Conservation (phyloP, 2,888 invertebrate species). For the Cephalotes varians region DNA sequence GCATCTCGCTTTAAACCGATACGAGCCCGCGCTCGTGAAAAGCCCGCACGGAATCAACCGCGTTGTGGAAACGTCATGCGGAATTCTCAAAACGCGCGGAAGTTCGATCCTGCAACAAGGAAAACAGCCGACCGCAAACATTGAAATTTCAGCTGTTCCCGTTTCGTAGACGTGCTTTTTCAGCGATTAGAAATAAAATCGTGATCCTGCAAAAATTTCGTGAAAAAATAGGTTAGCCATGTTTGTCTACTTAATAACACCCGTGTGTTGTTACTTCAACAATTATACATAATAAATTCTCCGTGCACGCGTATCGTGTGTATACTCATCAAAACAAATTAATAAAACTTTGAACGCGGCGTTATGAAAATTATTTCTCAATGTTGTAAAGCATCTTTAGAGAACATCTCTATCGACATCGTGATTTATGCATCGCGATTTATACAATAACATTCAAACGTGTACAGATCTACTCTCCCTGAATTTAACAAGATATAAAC, state of each 20-base stretch:
- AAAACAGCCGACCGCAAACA: conserved; percentile 51
- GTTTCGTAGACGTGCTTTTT: not conserved
- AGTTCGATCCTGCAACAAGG: conserved; percentile 17
- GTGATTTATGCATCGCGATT: no score
- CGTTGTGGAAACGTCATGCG: conserved; percentile 10
- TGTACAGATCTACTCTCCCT: not conserved
- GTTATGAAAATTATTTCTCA: conserved; percentile 3
- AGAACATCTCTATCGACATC: not conserved
- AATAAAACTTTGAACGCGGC: not conserved
- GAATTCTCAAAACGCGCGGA: conserved; percentile 43
- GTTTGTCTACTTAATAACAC: not conserved
- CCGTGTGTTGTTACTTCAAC: not conserved
- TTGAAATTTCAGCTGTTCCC: conserved; percentile 52
- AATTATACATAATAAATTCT: conserved; percentile 6
- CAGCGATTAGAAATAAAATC: conserved; percentile 19
- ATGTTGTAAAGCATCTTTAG: not conserved
- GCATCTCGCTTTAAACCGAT: conserved; percentile 40
- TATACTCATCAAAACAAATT: not conserved
- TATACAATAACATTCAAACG: not conserved
- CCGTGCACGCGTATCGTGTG: no score
- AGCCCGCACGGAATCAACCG: conserved; percentile 13
- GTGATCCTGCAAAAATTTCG: not conserved
- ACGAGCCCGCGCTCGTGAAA: conserved; percentile 31
- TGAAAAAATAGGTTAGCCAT: not conserved
- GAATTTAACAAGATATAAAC: not conserved